Evolutionary conservation across 1,140 invertebrate genomes (phyloP).

Genomic region (Anthonomus grandis): DNA sequence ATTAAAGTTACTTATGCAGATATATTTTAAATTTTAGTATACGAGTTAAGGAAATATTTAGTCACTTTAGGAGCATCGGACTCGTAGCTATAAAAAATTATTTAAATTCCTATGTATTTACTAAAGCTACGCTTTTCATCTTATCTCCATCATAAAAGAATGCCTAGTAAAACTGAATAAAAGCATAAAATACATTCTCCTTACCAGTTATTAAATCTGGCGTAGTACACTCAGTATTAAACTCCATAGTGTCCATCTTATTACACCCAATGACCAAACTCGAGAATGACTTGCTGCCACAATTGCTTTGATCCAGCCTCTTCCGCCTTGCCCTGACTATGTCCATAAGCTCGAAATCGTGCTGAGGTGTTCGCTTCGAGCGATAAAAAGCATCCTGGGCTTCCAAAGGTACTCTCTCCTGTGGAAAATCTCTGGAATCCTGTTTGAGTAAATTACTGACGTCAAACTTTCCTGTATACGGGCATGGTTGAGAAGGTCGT

Average conservation of each 20-base stretch:
- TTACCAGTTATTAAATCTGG: constrained; percentile 53
- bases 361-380: constrained; percentile 25
- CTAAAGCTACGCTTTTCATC: too few relatives aligned
- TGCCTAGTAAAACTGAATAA: too few relatives aligned
- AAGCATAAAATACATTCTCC: constrained; percentile 26
- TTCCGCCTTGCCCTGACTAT: constrained; percentile 31
- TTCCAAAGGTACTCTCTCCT: constrained; percentile 15
- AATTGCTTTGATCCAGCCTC: constrained; percentile 46
- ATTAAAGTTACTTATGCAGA: too few relatives aligned
- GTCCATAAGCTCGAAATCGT: constrained; percentile 22
- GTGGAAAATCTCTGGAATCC: constrained; percentile 39
- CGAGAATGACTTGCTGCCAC: constrained; percentile 53
- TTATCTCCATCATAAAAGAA: too few relatives aligned
- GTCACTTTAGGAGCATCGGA: too few relatives aligned
- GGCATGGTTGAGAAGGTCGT: constrained; percentile 57
- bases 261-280: constrained; percentile 66
- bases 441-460: constrained; percentile 56
- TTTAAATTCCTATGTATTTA: too few relatives aligned
- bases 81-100: too few relatives aligned
- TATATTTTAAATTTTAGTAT: too few relatives aligned
- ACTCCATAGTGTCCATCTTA: constrained; percentile 67
- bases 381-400: constrained; percentile 35
- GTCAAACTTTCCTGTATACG: constrained; percentile 65
- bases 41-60: too few relatives aligned
- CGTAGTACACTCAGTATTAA: constrained; percentile 63